Evolutionary conservation across 2,888 invertebrate species (phyloP).

Genomic region (Brachynemurus nebulosus): DNA sequence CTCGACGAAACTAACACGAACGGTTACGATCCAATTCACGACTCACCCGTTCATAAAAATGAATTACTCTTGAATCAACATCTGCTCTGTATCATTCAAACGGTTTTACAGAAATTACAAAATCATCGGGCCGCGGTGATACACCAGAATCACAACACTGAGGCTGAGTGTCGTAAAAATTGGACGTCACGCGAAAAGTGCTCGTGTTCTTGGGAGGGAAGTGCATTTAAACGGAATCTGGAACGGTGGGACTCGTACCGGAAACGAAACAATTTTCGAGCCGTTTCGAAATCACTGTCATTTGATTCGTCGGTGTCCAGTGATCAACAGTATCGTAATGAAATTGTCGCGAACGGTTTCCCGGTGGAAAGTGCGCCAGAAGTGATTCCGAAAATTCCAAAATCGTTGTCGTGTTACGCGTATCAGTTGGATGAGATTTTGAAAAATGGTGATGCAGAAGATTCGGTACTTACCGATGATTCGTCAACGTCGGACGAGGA

Average conservation of each 20-base stretch:
- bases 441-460: neutral
- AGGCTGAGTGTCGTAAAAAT: constrained; percentile 39
- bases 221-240: constrained; percentile 37
- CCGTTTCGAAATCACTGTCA: too few species aligned
- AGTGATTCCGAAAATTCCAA: neutral
- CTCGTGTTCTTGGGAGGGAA: constrained; percentile 46
- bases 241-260: constrained; percentile 27
- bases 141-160: constrained; percentile 39
- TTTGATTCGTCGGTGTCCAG: too few species aligned
- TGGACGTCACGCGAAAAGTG: constrained; percentile 46
- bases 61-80: constrained; percentile 6
- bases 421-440: neutral
- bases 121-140: constrained; percentile 25
- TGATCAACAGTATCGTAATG: too few species aligned
- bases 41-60: neutral
- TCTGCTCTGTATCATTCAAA: constrained; percentile 10
- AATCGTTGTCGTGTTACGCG: neutral
- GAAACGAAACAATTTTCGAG: neutral
- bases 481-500: constrained; percentile 21
- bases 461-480: constrained; percentile 15
- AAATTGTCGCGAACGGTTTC: neutral
- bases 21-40: neutral
- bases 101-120: constrained; percentile 12
- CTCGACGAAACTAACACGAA: neutral
- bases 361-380: too few species aligned